Percentiles rank a stretch among this genome's conserved stretches.
phyloP scores from a whole-genome alignment of 2,888 invertebrate genomes.

The Dicycla oo region DNA sequence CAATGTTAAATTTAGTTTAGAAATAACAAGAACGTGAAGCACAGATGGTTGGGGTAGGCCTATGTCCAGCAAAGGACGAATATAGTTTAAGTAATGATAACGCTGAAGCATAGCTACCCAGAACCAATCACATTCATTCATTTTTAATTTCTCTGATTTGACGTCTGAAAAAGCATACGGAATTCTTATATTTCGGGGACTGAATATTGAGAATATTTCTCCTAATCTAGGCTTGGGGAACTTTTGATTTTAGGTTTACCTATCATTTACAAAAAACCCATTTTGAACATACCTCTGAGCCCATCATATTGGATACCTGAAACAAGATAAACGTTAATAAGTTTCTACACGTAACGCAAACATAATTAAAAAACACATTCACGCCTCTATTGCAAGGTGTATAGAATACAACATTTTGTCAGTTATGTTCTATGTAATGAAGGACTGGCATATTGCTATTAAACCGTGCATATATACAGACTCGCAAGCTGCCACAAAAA shows the following conservation, averaged over 20 bases:
- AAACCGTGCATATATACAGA: too few species aligned
- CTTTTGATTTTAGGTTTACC: too few species aligned
- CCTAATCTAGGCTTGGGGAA: not conserved
- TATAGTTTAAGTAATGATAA: too few species aligned
- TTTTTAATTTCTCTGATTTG: not conserved
- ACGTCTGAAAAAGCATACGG: not conserved
- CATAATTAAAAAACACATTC: too few species aligned
- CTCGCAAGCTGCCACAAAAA: not conserved
- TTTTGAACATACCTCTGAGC: conserved; percentile 67
- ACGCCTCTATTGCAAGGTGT: not conserved
- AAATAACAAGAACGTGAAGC: not conserved
- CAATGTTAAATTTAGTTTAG: not conserved
- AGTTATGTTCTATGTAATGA: not conserved
- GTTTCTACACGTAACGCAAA: not conserved
- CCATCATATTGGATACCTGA: conserved; percentile 75
- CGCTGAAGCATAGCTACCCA: too few species aligned
- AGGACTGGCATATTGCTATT: too few species aligned
- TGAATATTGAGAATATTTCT: not conserved
- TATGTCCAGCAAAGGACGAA: too few species aligned
- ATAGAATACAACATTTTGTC: not conserved
- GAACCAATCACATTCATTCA: not conserved
- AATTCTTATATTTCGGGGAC: not conserved
- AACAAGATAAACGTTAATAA: conserved; percentile 54
- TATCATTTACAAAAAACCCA: not conserved
- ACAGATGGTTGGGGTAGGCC: too few species aligned